Evolutionary conservation across 2,113 vertebrate species (phyloP), one percentile per base, ranked within the genome.

Genomic region (Atrichornis clamosus): DNA sequence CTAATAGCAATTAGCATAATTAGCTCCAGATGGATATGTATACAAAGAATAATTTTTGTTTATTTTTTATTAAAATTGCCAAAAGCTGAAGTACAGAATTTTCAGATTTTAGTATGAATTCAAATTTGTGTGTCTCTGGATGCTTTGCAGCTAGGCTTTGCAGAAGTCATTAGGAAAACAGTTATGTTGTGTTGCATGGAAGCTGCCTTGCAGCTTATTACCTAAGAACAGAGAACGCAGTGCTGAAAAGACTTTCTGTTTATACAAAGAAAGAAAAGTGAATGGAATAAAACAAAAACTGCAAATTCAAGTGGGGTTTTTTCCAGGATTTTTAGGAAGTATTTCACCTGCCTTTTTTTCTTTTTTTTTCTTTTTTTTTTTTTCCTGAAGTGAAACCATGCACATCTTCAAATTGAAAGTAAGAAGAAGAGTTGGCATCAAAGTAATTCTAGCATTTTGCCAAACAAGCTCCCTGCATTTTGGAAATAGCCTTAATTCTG

Each of bases 231-330:
- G 23, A 33, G 46, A 74, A 56, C 24, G 8, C 41, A 65, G 6
- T 21, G 17, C 20, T 68, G 46, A 42, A 9, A 52, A 74, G 13
- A 1, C 3, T 52, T 53, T 89, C 50, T 33, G 4, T 91, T 89
- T 30, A 49, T 37, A n/a, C n/a, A 69, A 78, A 59, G 6, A 70
- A 58, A 62, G 3, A 87, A 62, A 76, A 4, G 0, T 23, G 47
- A 50, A 67, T 6, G 1, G 4, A 83, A 75, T 39, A 41, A 70
- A 22, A 3, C 3, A 78, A 67, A 81, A 73, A 46, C 2, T 76
- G 35, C 2, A 91, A 42, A 59, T 53, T 70, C 16, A 19, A 28
- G 18, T 6, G 18, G 2, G 5, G 1, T 0, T 2, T 52, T 32
- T 53, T 41, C 35, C 32, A 72, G 4, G 10, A 55, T 32, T 63